Evolutionary conservation across 2,113 vertebrate genomes (phyloP).

Genomic region (Ailurus styani): DNA sequence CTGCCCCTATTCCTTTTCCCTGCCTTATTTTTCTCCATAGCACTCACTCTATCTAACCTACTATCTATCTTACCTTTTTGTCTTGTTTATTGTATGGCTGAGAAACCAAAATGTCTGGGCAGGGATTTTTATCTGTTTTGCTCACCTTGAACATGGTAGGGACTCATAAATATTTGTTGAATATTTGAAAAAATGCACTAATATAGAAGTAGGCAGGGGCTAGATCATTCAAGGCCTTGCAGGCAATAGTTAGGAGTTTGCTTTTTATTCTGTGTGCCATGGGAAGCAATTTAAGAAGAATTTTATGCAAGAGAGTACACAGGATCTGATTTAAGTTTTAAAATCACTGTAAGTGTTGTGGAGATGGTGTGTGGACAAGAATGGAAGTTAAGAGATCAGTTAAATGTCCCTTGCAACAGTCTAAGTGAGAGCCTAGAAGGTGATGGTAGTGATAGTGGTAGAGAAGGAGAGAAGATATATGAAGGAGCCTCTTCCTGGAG

Average conservation of each 20-base stretch:
- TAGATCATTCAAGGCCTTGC: not conserved
- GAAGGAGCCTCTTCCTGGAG: not conserved
- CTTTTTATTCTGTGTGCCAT: not conserved
- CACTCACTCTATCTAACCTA: not conserved
- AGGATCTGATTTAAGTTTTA: not conserved
- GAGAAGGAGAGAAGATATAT: not conserved
- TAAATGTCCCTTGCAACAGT: not conserved
- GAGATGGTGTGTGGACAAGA: not conserved
- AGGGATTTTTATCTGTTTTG: not conserved
- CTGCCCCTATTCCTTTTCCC: not conserved
- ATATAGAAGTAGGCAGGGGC: not conserved
- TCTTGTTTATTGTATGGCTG: not conserved
- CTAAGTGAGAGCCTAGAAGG: not conserved
- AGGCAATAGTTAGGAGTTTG: not conserved
- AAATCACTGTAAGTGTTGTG: not conserved
- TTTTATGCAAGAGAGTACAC: not conserved
- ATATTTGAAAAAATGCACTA: not conserved
- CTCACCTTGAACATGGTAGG: not conserved
- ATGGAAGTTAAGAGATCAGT: not conserved
- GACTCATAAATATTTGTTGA: not conserved
- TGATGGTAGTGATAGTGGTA: not conserved
- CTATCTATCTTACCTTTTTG: not conserved
- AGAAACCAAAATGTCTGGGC: not conserved
- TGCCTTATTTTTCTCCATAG: not conserved
- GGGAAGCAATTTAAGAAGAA: constrained; percentile 14